Evolutionary conservation across 2,888 invertebrate genomes (phyloP).

Genomic region (Ryuthela nishihirai): DNA sequence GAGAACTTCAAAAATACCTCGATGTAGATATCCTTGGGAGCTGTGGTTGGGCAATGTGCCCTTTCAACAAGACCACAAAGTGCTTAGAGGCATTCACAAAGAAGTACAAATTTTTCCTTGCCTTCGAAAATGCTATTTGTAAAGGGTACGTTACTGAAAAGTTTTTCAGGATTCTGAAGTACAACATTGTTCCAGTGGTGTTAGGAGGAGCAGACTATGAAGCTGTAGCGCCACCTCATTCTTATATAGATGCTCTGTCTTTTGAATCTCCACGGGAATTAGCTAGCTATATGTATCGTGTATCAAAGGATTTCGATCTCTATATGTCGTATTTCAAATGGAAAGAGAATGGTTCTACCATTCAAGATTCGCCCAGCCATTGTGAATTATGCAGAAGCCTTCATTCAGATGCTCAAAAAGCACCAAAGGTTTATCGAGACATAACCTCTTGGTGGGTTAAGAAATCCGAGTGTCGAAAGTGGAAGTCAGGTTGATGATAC

Average conservation of each 20-base stretch:
- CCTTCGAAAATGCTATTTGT: slow-evolving; percentile 41
- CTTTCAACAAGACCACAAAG: slow-evolving; percentile 10
- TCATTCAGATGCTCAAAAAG: slow-evolving; percentile 8
- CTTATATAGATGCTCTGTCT: slow-evolving; percentile 47
- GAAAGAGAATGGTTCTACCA: slow-evolving; percentile 45
- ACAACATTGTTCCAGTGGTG: slow-evolving; percentile 38
- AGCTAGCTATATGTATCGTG: slow-evolving; percentile 15
- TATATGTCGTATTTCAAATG: slow-evolving; percentile 26
- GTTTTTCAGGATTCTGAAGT: slow-evolving; percentile 29
- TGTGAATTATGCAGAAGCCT: slow-evolving; percentile 26
- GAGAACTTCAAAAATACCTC: slow-evolving; percentile 31
- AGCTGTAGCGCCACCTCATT: slow-evolving; percentile 46
- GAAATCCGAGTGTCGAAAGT: slow-evolving; percentile 9
- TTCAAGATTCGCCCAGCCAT: background rate
- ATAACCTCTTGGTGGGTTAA: slow-evolving; percentile 21
- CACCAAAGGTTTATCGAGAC: slow-evolving; percentile 1
- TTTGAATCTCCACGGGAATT: slow-evolving; percentile 22
- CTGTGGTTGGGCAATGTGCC: slow-evolving; percentile 37
- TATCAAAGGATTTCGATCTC: slow-evolving; percentile 20
- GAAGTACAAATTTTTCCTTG: slow-evolving; percentile 35
- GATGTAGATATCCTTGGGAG: slow-evolving; percentile 40
- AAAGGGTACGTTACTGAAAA: slow-evolving; percentile 41
- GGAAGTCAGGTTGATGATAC: background rate
- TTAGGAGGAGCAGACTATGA: slow-evolving; percentile 42
- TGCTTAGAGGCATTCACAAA: slow-evolving; percentile 24